phyloP scores from a whole-genome alignment of 2,113 vertebrate species.

The Talpa occidentalis region DNA sequence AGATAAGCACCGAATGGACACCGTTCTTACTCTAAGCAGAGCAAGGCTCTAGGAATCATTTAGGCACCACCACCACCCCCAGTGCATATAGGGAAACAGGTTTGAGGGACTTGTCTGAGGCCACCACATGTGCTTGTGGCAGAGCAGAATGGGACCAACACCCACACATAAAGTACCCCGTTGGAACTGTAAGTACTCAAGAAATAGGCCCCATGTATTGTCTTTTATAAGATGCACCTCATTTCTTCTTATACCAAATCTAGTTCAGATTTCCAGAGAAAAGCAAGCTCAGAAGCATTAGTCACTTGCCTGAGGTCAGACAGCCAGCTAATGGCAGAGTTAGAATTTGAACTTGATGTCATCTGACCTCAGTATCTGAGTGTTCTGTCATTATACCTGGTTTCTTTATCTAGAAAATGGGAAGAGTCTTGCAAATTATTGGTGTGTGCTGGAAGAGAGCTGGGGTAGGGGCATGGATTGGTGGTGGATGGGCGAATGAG shows the following conservation, averaged over 20 bases:
- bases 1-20: not conserved
- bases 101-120: no score
- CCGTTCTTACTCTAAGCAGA: not conserved
- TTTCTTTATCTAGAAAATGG: not conserved
- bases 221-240: not conserved
- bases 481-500: not conserved
- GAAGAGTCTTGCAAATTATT: not conserved
- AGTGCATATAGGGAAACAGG: not conserved
- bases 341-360: not conserved
- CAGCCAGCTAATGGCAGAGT: not conserved
- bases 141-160: not conserved
- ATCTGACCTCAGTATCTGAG: not conserved
- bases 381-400: not conserved
- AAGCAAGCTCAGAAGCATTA: not conserved
- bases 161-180: accelerated
- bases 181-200: not conserved
- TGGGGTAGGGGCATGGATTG: no score
- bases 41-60: no score
- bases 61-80: not conserved
- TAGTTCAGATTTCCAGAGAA: not conserved
- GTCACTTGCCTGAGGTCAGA: not conserved
- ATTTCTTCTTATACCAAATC: not conserved
- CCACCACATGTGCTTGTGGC: not conserved
- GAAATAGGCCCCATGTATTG: not conserved
- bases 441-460: not conserved